Conservation (phyloP, 2,888 invertebrate species). For the Apamea sordens region DNA sequence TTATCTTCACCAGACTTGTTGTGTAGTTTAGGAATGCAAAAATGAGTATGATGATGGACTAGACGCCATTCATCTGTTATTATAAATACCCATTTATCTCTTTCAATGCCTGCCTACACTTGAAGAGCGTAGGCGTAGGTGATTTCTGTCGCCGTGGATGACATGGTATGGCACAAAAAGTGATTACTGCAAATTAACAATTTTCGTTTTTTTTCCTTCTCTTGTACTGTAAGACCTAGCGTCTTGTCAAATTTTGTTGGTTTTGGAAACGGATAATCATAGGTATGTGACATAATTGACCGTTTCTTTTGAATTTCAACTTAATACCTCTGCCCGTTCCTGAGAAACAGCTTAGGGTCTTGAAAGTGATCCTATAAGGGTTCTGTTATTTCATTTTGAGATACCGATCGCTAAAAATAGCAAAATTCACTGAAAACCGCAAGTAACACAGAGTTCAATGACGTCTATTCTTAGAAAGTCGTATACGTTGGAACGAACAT, state of each 20-base stretch:
- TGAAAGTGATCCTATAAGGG: not conserved
- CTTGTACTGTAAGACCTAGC: too few relatives aligned
- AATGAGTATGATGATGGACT: constrained; percentile 8
- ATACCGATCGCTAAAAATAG: not conserved
- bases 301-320: not conserved
- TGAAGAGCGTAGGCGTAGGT: not conserved
- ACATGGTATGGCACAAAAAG: constrained; percentile 27
- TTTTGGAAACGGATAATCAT: not conserved
- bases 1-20: not conserved
- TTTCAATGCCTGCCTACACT: constrained; percentile 10
- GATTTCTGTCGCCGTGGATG: not conserved
- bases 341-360: not conserved
- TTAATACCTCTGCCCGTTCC: not conserved
- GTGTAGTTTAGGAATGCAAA: not conserved
- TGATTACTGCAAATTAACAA: not conserved
- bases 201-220: not conserved
- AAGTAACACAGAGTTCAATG: constrained; percentile 74
- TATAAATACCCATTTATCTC: constrained; percentile 1
- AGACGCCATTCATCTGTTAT: not conserved
- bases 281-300: not conserved
- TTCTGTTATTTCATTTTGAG: not conserved
- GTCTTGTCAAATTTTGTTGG: not conserved
- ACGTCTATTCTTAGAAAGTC: constrained; percentile 81
- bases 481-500: constrained; percentile 65
- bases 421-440: constrained; percentile 29